Evolutionary conservation across 2,113 vertebrate species (phyloP).

Genomic region (Daboia siamensis): DNA sequence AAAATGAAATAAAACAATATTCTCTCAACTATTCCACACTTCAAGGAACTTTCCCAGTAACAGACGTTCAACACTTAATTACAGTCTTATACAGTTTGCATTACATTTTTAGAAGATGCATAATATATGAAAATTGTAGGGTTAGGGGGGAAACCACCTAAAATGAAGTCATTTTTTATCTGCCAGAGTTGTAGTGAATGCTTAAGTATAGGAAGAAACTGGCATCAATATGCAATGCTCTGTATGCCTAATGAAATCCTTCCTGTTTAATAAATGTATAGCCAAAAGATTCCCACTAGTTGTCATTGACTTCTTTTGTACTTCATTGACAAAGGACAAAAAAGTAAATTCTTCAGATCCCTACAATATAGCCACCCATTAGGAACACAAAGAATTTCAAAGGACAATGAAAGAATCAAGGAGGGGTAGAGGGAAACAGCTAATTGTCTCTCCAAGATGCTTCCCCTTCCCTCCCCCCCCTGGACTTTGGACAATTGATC

Average conservation of each 20-base stretch:
- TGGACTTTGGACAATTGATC: not conserved
- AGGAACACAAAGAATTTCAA: not conserved
- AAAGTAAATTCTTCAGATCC: not conserved
- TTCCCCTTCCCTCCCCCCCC: fast-evolving
- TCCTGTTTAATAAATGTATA: not conserved
- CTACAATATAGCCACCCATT: not conserved
- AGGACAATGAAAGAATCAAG: not conserved
- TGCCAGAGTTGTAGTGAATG: not conserved
- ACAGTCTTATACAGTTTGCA: not conserved
- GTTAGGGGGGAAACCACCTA: not conserved
- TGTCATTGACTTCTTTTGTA: not conserved
- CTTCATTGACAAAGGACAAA: not conserved
- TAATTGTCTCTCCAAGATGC: not conserved
- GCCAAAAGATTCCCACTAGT: not conserved
- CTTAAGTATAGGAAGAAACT: not conserved
- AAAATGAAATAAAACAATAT: not conserved
- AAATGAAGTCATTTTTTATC: not conserved
- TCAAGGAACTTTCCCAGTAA: not conserved
- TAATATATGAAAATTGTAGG: not conserved
- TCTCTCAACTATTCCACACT: not conserved
- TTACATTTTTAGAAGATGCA: not conserved
- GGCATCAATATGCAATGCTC: not conserved
- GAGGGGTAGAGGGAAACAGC: not conserved
- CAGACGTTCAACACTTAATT: not conserved
- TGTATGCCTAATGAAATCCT: not conserved